phyloP scores from a whole-genome alignment of 2,113 vertebrate species.

The Sinocyclocheilus maitianheensis region DNA sequence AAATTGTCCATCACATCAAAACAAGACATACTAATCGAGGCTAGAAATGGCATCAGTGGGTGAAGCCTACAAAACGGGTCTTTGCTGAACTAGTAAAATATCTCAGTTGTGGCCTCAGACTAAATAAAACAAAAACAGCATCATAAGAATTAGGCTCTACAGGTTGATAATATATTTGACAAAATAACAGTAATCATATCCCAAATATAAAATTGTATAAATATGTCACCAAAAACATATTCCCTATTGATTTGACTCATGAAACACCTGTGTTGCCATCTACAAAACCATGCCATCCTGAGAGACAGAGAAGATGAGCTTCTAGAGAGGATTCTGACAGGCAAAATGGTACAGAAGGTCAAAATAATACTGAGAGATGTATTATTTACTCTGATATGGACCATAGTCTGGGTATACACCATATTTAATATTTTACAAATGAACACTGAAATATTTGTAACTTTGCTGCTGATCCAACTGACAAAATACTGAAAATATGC shows the following conservation, averaged over 20 bases:
- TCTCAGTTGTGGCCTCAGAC: slow-evolving; percentile 49
- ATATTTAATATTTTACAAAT: not conserved
- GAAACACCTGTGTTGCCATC: slow-evolving; percentile 34
- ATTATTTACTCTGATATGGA: not conserved
- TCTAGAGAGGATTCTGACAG: not conserved
- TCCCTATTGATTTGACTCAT: slow-evolving; percentile 44
- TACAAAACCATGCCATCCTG: slow-evolving; percentile 55
- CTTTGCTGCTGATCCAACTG: not conserved
- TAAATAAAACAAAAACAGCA: slow-evolving; percentile 37
- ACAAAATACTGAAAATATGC: not conserved
- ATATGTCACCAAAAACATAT: slow-evolving; percentile 41
- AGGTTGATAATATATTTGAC: not conserved
- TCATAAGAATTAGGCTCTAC: slow-evolving; percentile 45
- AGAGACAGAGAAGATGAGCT: not conserved
- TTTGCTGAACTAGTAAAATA: slow-evolving; percentile 60
- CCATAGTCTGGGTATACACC: not conserved
- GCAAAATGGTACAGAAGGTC: not conserved
- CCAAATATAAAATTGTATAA: slow-evolving; percentile 55
- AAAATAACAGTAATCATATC: slow-evolving; percentile 53
- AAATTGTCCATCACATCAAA: slow-evolving; percentile 61
- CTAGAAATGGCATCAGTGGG: slow-evolving; percentile 63
- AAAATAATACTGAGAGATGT: not conserved
- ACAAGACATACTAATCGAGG: slow-evolving; percentile 62
- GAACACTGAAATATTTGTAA: not conserved
- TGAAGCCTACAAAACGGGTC: slow-evolving; percentile 52